Conservation (phyloP, 2,797 vertebrate genomes). For the Characodon lateralis region DNA sequence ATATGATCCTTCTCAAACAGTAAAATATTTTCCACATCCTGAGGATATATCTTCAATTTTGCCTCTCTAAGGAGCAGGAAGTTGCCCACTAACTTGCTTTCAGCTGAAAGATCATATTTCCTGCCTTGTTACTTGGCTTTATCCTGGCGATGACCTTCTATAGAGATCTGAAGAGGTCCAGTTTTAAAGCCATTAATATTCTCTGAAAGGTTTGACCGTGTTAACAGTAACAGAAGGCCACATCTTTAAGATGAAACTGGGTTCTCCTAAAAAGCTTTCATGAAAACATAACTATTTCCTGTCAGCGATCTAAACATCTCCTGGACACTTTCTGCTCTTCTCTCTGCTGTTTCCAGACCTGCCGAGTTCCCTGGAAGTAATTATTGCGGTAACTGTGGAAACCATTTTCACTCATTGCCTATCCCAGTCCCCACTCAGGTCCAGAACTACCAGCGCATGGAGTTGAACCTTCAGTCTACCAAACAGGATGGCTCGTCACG, state of each 20-base stretch:
- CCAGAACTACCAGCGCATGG: conserved; percentile 95
- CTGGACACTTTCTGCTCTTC: conserved; percentile 35
- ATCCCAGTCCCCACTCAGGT: conserved; percentile 96
- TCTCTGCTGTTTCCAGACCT: conserved; percentile 75
- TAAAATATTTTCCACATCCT: neutral
- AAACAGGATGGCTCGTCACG: conserved; percentile 82
- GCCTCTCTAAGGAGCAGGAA: neutral
- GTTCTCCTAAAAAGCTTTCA: neutral
- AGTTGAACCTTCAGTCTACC: conserved; percentile 90
- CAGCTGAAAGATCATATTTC: neutral
- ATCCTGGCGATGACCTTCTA: neutral
- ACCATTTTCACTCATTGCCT: conserved; percentile 87
- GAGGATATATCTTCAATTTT: neutral
- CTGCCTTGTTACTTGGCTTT: neutral
- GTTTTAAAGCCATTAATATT: neutral
- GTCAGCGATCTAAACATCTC: neutral
- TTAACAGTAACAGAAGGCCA: neutral
- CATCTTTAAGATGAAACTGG: neutral
- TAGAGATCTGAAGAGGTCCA: neutral
- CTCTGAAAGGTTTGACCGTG: neutral
- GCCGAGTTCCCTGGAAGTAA: conserved; percentile 83
- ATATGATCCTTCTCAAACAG: neutral
- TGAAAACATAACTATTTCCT: neutral
- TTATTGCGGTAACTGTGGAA: conserved; percentile 71
- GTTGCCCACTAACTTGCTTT: neutral